Evolutionary conservation across 2,113 vertebrate species (phyloP), one percentile per base, ranked within the genome.

Genomic region (Myiozetetes cayanensis): DNA sequence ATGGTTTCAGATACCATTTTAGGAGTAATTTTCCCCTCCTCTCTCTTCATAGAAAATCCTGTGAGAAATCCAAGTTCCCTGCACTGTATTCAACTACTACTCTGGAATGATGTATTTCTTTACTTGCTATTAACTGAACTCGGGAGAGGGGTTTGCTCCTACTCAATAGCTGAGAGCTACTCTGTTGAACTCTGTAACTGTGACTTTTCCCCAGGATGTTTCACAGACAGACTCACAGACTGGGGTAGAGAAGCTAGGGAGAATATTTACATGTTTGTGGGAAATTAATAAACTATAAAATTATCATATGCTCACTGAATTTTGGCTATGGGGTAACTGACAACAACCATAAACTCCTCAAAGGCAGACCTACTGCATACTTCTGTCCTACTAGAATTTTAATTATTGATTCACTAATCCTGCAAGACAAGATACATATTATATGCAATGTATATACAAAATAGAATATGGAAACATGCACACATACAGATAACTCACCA

Each of bases 401-500:
- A 91, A 59, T 75, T 75, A 97, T 37, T 35, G 81, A 93, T 59
- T 95, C 78, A 75, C 59, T 83, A 87, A 68, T 58, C 68, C 61
- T 61, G 65, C 79, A 94, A 94, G 78, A 87, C 70, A n/a, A 25
- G 50, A 52, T 49, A 24, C 12, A 24, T 24, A 24, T 23, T 52
- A 52, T 27, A 28, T 52, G 23, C 15, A 50, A 50, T 25, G 25
- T 50, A 50, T 14, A 25, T 50, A 50, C 14, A 63, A 62, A 78
- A 79, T 85, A 41, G 59, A 94, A 92, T 3, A 12, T 90, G 59
- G 73, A 88, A 96, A 68, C 74, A 87, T 28, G 80, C 71, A 63
- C 24, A 95, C 79, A 95, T 58, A 95, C 66, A 97, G 93, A 84
- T 90, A 97, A 97, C 83, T 96, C 82, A 82, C 77, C 33, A 44